Percentiles rank a stretch among this genome's conserved stretches.
Evolutionary conservation across 1,140 invertebrate species (phyloP).

Genomic region (Trichonephila clavata): DNA sequence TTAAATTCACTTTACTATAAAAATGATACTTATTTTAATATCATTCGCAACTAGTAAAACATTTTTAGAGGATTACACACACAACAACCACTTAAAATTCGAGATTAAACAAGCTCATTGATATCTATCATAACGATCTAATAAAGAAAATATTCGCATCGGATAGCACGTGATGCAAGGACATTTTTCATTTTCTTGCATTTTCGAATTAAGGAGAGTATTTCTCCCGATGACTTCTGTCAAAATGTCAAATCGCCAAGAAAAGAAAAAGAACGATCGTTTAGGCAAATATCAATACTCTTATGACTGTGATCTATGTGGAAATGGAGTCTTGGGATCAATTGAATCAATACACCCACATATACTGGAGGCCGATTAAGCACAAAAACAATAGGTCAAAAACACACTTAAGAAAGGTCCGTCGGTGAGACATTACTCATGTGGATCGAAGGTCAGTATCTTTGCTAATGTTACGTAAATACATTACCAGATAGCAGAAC

Average conservation of each 20-base stretch:
- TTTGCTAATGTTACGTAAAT: background rate
- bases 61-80: too few relatives aligned
- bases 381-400: background rate
- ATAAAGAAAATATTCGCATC: background rate
- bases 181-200: background rate
- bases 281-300: background rate
- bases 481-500: background rate
- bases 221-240: background rate
- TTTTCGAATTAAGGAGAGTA: background rate
- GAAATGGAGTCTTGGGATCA: background rate
- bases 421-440: background rate
- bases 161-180: background rate
- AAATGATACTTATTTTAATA: too few relatives aligned
- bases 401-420: background rate
- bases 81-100: too few relatives aligned
- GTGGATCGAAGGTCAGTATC: background rate
- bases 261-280: background rate
- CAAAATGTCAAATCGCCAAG: background rate
- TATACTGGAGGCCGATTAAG: background rate
- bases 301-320: background rate
- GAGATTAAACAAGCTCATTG: too few relatives aligned
- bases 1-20: too few relatives aligned
- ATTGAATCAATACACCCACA: background rate
- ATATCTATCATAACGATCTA: too few relatives aligned
- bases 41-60: too few relatives aligned